These are phyloP conservation scores for Aythya baeri DNA, from an alignment of 2,113 vertebrate species.

Conservation along the genomic window DNA sequence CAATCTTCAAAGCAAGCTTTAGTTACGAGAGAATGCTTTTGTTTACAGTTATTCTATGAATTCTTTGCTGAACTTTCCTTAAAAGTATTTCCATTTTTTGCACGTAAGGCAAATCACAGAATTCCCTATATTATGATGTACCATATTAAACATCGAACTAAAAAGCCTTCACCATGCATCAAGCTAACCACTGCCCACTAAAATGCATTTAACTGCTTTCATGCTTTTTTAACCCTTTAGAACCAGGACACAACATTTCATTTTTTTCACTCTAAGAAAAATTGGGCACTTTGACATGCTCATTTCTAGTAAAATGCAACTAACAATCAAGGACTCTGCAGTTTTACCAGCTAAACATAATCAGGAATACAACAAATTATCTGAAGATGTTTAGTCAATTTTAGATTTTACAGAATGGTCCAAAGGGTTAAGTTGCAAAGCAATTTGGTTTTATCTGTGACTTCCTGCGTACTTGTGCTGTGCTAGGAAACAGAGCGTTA, in stretches of 20 bases:
- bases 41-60: background rate
- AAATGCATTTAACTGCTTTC: slow-evolving; percentile 80
- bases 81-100: slow-evolving; percentile 12
- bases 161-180: slow-evolving; percentile 82
- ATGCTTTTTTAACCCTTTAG: slow-evolving; percentile 88
- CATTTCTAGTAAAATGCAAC: slow-evolving; percentile 1
- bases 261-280: background rate
- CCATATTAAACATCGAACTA: slow-evolving; percentile 70
- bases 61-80: background rate
- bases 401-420: slow-evolving; percentile 66
- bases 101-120: slow-evolving; percentile 2
- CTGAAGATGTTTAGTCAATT: slow-evolving; percentile 67
- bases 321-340: background rate
- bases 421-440: slow-evolving; percentile 87
- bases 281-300: slow-evolving; percentile 35
- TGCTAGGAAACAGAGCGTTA: slow-evolving; percentile 96
- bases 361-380: slow-evolving; percentile 52
- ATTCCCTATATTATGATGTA: slow-evolving; percentile 53
- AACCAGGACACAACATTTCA: slow-evolving; percentile 57
- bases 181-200: slow-evolving; percentile 77
- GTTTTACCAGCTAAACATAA: slow-evolving; percentile 62
- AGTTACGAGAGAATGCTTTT: slow-evolving; percentile 34
- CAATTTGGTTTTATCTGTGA: slow-evolving; percentile 82
- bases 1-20: slow-evolving; percentile 12
- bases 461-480: slow-evolving; percentile 94